phyloP scores from a whole-genome alignment of 2,797 vertebrate species.

The Tragopan temminckii region DNA sequence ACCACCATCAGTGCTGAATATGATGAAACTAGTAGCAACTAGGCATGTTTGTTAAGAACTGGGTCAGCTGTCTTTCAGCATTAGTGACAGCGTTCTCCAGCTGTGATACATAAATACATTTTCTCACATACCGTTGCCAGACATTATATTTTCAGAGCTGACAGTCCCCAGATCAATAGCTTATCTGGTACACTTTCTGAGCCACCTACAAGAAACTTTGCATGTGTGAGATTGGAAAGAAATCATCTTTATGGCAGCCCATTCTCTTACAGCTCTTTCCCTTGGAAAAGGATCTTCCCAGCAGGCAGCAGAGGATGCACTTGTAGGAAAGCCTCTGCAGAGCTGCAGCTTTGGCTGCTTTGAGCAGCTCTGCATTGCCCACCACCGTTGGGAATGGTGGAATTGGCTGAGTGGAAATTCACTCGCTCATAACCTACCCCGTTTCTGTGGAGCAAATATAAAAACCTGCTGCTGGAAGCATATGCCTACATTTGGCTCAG shows the following conservation, averaged over 20 bases:
- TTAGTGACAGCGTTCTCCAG: not conserved
- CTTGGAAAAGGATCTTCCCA: not conserved
- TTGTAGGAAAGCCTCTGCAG: not conserved
- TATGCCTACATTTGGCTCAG: not conserved
- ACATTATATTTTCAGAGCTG: not conserved
- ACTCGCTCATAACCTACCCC: not conserved
- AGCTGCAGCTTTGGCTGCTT: not conserved
- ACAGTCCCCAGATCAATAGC: not conserved
- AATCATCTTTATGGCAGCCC: not conserved
- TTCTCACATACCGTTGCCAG: not conserved
- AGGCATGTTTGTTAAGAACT: not conserved
- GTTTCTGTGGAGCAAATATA: not conserved
- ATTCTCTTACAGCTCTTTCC: not conserved
- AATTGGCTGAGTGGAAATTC: not conserved
- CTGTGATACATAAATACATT: not conserved
- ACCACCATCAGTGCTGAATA: not conserved
- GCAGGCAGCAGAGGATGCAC: not conserved
- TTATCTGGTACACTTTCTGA: conserved; percentile 8
- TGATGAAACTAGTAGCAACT: not conserved
- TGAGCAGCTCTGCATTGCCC: fast-evolving
- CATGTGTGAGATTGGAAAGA: not conserved
- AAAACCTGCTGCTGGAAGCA: not conserved
- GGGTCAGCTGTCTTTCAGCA: not conserved
- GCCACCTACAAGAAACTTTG: not conserved
- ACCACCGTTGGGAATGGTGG: not conserved